Percentiles rank a stretch among this genome's conserved stretches.
Evolutionary conservation across 2,113 vertebrate genomes (phyloP).

Genomic region (Hyaena hyaena): DNA sequence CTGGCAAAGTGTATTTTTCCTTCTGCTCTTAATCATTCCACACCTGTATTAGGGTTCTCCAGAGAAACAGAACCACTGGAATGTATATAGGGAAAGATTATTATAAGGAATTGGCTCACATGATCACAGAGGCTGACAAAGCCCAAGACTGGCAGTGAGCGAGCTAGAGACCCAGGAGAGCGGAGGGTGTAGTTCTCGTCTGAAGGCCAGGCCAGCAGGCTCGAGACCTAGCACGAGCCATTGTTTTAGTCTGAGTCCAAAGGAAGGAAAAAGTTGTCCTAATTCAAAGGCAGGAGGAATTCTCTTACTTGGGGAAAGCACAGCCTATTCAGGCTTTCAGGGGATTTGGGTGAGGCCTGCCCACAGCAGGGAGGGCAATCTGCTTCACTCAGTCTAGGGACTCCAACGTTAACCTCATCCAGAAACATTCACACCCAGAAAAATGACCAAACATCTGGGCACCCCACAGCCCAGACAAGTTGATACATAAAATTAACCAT

Average conservation of each 20-base stretch:
- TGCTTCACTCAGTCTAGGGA: neutral
- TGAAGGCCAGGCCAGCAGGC: neutral
- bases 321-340: neutral
- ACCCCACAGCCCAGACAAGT: neutral
- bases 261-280: neutral
- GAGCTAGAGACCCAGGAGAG: neutral
- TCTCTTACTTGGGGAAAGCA: neutral
- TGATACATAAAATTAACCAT: neutral
- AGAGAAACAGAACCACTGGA: neutral
- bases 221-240: neutral
- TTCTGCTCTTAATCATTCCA: neutral
- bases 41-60: neutral
- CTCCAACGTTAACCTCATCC: neutral
- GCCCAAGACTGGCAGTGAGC: neutral
- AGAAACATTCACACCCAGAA: neutral
- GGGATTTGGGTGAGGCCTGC: neutral
- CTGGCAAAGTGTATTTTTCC: neutral
- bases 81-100: accelerated
- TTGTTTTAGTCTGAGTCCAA: neutral
- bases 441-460: neutral
- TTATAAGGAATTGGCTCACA: neutral
- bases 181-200: neutral
- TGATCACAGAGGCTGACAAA: neutral
- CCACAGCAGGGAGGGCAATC: neutral
- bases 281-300: neutral